These are phyloP conservation scores for Eupeodes corollae DNA, from an alignment of 1,140 invertebrate genomes.

Conservation along the genomic window DNA sequence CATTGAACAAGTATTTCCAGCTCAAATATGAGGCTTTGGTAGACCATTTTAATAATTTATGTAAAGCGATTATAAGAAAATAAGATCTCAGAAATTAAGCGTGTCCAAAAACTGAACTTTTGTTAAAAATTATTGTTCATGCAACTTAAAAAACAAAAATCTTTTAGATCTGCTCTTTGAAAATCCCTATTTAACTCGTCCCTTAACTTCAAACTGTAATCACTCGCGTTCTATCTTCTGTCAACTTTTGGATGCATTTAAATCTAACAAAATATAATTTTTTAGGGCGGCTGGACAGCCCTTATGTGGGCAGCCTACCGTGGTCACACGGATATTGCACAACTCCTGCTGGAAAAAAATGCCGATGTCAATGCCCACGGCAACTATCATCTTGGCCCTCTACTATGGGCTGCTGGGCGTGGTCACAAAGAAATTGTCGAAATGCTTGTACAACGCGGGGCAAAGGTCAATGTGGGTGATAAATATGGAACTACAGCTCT, in stretches of 20 bases:
- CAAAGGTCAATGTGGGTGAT: conserved; percentile 85
- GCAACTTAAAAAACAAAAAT: neutral
- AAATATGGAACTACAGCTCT: conserved; percentile 95
- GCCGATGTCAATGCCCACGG: conserved; percentile 93
- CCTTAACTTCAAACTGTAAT: no score
- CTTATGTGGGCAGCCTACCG: conserved; percentile 98
- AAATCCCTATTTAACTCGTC: no score
- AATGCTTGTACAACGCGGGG: conserved; percentile 68
- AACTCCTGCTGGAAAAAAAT: conserved; percentile 70
- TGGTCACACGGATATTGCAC: conserved; percentile 68
- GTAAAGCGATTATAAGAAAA: no score
- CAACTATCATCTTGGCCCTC: conserved; percentile 76
- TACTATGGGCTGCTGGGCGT: conserved; percentile 88
- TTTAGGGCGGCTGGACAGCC: conserved; percentile 87
- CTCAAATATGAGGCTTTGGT: no score
- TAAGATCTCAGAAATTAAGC: no score
- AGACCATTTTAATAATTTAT: no score
- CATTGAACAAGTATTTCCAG: no score
- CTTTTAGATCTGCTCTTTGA: neutral
- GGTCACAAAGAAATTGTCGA: conserved; percentile 77
- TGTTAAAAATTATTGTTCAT: no score
- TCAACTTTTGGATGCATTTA: no score
- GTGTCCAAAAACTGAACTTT: no score
- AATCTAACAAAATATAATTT: no score
- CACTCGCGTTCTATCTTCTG: no score